A percentile compares a stretch with the other conserved stretches of the same genome.
Conservation (phyloP, 1,140 invertebrate species). For the Chymomyza costata region DNA sequence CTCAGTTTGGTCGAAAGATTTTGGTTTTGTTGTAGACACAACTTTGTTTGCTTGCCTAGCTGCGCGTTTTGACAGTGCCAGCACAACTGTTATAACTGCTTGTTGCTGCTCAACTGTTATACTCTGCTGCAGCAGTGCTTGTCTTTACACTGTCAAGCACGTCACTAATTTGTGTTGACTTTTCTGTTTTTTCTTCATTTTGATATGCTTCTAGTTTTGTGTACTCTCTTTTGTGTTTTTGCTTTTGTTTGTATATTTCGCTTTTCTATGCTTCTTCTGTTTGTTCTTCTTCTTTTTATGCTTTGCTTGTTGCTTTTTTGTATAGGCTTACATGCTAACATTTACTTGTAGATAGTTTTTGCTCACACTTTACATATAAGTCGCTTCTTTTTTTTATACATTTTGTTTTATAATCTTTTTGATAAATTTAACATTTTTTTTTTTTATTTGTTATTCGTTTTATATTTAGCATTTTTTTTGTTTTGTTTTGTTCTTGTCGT, state of each 20-base stretch:
- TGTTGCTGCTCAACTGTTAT: no score
- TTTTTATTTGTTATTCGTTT: constrained; percentile 9
- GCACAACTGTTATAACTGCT: no score
- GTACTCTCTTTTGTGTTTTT: constrained; percentile 12
- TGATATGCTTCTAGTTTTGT: background rate
- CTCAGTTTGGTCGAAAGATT: no score
- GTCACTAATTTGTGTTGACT: constrained; percentile 1
- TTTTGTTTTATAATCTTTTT: constrained; percentile 2
- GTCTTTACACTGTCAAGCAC: no score
- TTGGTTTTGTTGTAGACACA: no score
- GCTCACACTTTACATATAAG: constrained; percentile 16
- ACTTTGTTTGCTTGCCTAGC: no score
- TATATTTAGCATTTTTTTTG: constrained; percentile 16
- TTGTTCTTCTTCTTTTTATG: no score
- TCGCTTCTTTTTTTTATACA: constrained; percentile 13
- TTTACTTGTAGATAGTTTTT: constrained; percentile 6
- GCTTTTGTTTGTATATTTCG: background rate
- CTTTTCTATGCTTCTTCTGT: constrained; percentile 14
- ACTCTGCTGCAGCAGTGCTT: no score
- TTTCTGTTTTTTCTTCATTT: constrained; percentile 5
- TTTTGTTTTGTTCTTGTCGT: constrained; percentile 41
- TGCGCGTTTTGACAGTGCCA: no score
- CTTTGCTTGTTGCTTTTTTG: constrained; percentile 7
- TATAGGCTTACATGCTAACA: background rate
- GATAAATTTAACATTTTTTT: constrained; percentile 35